Base-by-base conservation (phyloP, 2,113 vertebrate species). In the Camelus dromedarius region DNA sequence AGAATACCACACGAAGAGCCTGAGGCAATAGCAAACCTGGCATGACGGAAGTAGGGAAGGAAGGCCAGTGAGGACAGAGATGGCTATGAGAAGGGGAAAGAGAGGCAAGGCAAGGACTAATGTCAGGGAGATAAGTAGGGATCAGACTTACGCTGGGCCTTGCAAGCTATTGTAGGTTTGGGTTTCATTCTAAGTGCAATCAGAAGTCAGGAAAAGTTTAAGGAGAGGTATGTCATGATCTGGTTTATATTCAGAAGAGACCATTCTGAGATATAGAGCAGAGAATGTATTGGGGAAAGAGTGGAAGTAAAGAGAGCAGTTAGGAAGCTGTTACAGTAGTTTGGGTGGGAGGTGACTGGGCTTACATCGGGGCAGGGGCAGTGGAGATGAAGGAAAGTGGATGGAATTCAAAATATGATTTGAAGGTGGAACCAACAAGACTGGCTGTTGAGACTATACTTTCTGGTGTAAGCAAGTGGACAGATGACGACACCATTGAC, bases 401-500 rank as follows among this genome's bases (percentile, higher is more conserved):
- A 69, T 60, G 15, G 18, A 84, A 91, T 76, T 84, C 5, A 46
- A 91, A 88, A 62, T 73, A 35, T 30, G 88, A 94, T 12, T 60
- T 93, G 82, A 82, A 95, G 69, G 75, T 79, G 16, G 72, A 96
- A 66, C 19, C 46, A 83, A 42, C 24, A 91, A 92, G 60, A 79
- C 58, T 93, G 83, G 26, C 80, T 70, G 16, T 42, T 42, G 38
- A 42, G 38, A 42, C 38, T 42, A 42, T 42, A 42, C 38, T 42
- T 87, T 95, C 79, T 64, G 52, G 73, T 64, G 88, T 93, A 64
- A 89, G 73, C 79, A 95, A 66, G 66, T 93, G 58, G 66, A 91
- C 50, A 96, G 66, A 93, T 76, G 58, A 90, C 60, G n/a, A 42
- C 26, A 81, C 42, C 48, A 42, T 22, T 86, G 42, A 72, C 18